Percentiles rank a stretch among this genome's conserved stretches.
Evolutionary conservation across 2,888 invertebrate species (phyloP).

Genomic region (Cataglyphis albicans): DNA sequence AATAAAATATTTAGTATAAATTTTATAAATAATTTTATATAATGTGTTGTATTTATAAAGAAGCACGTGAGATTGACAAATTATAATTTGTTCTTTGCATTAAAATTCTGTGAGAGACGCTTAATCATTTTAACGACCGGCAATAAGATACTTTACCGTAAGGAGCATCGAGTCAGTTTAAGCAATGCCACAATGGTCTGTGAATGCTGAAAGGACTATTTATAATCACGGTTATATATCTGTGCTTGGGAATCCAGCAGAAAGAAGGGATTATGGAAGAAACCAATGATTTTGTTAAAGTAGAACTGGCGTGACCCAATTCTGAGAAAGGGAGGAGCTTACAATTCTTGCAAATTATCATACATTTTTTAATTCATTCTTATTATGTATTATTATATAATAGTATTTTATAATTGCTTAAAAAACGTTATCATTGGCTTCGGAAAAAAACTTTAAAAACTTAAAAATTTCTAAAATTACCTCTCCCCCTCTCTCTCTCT

Average conservation of each 20-base stretch:
- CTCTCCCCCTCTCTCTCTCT: background rate
- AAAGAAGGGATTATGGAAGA: conserved; percentile 28
- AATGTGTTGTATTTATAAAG: background rate
- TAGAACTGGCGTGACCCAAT: conserved; percentile 25
- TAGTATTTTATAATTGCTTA: conserved; percentile 3
- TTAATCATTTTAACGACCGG: conserved; percentile 44
- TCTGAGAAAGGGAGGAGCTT: conserved; percentile 8
- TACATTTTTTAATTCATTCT: background rate
- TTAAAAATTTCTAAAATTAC: background rate
- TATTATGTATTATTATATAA: conserved; percentile 21
- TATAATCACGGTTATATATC: conserved; percentile 39
- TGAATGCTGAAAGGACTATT: conserved; percentile 45
- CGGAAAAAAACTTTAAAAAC: background rate
- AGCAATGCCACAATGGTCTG: conserved; percentile 38
- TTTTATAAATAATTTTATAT: conserved; percentile 6
- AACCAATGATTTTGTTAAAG: conserved; percentile 43
- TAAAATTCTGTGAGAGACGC: conserved; percentile 30
- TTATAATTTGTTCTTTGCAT: conserved; percentile 39
- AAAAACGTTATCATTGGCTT: background rate
- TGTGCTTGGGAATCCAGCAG: conserved; percentile 21
- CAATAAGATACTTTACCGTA: conserved; percentile 44
- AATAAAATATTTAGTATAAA: background rate
- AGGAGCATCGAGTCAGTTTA: conserved; percentile 47
- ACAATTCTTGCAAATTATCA: background rate
- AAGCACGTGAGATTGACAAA: background rate